A percentile compares a stretch with the other conserved stretches of the same genome.
phyloP scores from a whole-genome alignment of 2,797 vertebrate species.

The Acipenser ruthenus region DNA sequence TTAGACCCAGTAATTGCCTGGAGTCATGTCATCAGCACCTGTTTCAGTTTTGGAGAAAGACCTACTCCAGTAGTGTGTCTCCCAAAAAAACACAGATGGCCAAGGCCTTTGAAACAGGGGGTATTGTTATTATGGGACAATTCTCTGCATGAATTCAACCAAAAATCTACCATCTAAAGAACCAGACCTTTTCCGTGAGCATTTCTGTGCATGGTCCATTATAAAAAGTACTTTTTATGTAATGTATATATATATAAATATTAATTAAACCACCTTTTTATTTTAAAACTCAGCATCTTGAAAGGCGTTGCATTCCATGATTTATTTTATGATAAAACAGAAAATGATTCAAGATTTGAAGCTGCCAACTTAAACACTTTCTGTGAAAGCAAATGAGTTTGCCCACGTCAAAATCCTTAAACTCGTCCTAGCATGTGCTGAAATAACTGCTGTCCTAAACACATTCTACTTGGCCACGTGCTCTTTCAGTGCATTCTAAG shows the following conservation, averaged over 20 bases:
- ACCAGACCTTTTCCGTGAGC: too few species aligned
- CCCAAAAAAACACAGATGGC: constrained; percentile 21
- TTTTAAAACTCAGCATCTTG: too few species aligned
- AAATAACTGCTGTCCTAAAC: not conserved
- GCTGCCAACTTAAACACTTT: too few species aligned
- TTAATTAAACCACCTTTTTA: too few species aligned
- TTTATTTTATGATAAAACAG: not conserved
- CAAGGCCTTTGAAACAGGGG: constrained; percentile 5
- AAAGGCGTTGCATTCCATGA: too few species aligned
- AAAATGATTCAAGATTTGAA: not conserved
- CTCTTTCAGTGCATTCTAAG: not conserved
- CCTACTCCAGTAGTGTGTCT: constrained; percentile 5
- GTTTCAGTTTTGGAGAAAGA: constrained; percentile 14
- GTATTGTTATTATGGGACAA: constrained; percentile 24
- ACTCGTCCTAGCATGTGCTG: not conserved
- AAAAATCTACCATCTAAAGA: not conserved
- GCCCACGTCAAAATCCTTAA: not conserved
- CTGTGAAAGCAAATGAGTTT: not conserved
- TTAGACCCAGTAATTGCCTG: constrained; percentile 21
- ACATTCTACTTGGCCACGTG: not conserved
- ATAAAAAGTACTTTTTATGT: too few species aligned
- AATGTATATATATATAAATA: too few species aligned
- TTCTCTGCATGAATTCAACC: constrained; percentile 5
- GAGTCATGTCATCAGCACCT: constrained; percentile 25
- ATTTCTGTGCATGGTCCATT: too few species aligned